Evolutionary conservation across 2,113 vertebrate genomes (phyloP).

Genomic region (Orycteropus afer): DNA sequence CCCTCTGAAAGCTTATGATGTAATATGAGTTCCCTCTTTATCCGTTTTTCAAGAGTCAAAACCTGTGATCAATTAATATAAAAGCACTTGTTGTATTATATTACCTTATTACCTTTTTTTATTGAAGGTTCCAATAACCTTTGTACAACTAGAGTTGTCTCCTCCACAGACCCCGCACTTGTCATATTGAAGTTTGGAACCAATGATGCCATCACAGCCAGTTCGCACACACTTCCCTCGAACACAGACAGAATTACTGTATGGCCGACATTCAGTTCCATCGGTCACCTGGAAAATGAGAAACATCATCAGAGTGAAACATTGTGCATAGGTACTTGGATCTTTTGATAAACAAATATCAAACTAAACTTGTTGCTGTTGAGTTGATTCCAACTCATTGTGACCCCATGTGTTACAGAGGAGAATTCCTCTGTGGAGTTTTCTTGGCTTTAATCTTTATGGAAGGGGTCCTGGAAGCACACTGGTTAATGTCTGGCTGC

Average conservation of each 20-base stretch:
- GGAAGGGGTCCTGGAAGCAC: background rate
- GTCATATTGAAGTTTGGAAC: constrained; percentile 97
- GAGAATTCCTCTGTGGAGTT: background rate
- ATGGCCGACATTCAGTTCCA: constrained; percentile 95
- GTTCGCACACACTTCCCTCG: constrained; percentile 95
- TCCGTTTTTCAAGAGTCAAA: background rate
- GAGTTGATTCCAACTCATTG: background rate
- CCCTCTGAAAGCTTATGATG: background rate
- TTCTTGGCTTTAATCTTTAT: background rate
- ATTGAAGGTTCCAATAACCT: constrained; percentile 94
- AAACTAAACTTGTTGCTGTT: background rate
- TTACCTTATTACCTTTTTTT: constrained; percentile 97
- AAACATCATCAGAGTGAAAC: background rate
- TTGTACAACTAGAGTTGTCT: constrained; percentile 94
- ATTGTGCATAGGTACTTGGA: accelerated
- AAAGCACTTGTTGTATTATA: background rate
- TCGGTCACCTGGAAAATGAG: constrained; percentile 90
- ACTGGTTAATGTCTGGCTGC: background rate
- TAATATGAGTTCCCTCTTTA: background rate
- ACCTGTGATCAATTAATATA: background rate
- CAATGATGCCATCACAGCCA: constrained; percentile 97
- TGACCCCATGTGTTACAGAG: background rate
- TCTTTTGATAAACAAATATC: background rate
- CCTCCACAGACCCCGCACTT: constrained; percentile 97
- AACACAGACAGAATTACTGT: constrained; percentile 96